phyloP scores from a whole-genome alignment of 2,797 vertebrate species.

The Phyllotis vaccarum region DNA sequence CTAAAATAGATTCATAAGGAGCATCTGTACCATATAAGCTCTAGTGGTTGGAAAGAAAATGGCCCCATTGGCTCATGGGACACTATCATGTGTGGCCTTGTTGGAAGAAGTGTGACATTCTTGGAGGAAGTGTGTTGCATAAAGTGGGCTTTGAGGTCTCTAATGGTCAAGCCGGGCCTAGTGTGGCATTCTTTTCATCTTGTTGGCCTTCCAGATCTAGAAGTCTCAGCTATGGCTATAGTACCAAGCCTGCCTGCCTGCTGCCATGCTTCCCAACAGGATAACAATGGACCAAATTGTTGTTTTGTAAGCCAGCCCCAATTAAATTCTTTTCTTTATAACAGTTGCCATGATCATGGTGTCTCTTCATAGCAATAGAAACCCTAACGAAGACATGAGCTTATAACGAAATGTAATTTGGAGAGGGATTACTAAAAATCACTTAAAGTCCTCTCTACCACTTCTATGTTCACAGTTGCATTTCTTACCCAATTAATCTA shows the following conservation, averaged over 20 bases:
- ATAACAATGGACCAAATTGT: not conserved
- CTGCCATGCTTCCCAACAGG: not conserved
- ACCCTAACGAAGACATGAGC: not conserved
- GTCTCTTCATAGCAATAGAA: not conserved
- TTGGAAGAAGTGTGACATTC: not conserved
- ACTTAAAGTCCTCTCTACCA: not conserved
- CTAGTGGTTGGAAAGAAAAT: not conserved
- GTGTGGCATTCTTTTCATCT: not conserved
- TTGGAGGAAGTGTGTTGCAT: not conserved
- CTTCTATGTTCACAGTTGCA: not conserved
- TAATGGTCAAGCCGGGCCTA: not conserved
- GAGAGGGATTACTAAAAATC: not conserved
- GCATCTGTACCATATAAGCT: not conserved
- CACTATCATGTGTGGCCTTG: not conserved
- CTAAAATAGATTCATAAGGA: not conserved
- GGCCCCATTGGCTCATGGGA: not conserved
- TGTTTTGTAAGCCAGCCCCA: not conserved
- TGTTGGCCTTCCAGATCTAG: not conserved
- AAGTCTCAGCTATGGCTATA: not conserved
- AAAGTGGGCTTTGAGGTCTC: not conserved
- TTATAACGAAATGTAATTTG: constrained; percentile 31
- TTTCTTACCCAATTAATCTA: not conserved
- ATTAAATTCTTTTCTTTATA: not conserved
- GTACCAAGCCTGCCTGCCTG: not conserved
- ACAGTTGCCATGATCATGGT: not conserved